These are phyloP conservation scores for Microhierax caerulescens DNA, from an alignment of 2,797 vertebrate species.

Conservation along the genomic window DNA sequence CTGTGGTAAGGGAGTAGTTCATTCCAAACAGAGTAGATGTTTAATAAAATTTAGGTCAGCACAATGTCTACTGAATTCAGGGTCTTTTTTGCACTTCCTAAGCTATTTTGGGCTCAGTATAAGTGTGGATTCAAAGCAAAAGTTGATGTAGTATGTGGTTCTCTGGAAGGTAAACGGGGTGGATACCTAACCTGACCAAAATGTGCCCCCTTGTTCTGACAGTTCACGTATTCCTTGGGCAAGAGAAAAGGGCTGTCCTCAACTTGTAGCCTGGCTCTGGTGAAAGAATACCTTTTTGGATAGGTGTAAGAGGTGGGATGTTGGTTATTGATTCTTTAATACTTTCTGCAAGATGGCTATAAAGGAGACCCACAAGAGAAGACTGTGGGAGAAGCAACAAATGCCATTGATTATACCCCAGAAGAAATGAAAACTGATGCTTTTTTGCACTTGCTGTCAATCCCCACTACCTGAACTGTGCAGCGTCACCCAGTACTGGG, in stretches of 20 bases:
- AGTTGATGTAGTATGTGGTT: neutral
- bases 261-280: neutral
- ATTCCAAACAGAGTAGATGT: neutral
- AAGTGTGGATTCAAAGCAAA: neutral
- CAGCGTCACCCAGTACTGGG: neutral
- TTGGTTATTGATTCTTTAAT: neutral
- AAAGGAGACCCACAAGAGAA: neutral
- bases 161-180: neutral
- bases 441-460: neutral
- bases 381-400: neutral
- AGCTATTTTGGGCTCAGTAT: neutral
- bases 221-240: neutral
- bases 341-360: neutral
- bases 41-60: neutral
- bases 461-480: neutral
- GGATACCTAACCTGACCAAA: neutral
- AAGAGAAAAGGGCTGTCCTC: neutral
- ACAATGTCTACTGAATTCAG: neutral
- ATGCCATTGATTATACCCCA: neutral
- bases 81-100: neutral
- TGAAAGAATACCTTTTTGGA: neutral
- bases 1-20: neutral
- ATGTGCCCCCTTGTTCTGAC: neutral
- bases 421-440: neutral
- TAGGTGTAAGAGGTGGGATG: neutral